phyloP scores from a whole-genome alignment of 53 echinoderm and acorn worm species.

The Henricia sp. region DNA sequence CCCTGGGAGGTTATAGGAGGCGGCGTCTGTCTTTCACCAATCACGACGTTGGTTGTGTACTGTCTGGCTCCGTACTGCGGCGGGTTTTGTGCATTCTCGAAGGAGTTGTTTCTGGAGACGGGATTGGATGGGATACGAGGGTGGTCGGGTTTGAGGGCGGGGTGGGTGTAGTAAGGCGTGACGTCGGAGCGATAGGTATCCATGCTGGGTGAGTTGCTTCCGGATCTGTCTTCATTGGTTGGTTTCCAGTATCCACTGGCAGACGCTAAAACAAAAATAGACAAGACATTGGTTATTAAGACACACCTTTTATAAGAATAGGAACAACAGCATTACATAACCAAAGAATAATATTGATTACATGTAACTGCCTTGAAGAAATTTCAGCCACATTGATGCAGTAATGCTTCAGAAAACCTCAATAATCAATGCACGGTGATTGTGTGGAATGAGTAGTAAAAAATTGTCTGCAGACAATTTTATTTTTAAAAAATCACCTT shows the following conservation, averaged over 20 bases:
- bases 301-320: too few species aligned
- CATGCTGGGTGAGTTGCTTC: conserved; percentile 29
- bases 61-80: conserved; percentile 61
- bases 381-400: too few species aligned
- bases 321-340: too few species aligned
- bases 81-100: conserved; percentile 37
- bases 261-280: conserved; percentile 1
- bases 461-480: too few species aligned
- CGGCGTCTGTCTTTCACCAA: conserved; percentile 71
- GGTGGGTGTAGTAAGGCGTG: conserved; percentile 32
- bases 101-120: conserved; percentile 62
- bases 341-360: too few species aligned
- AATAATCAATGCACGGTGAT: too few species aligned
- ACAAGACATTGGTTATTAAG: too few species aligned
- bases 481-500: too few species aligned
- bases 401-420: too few species aligned
- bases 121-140: conserved; percentile 23
- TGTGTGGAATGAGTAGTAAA: too few species aligned
- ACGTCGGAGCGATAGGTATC: conserved; percentile 37
- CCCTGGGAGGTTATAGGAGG: conserved; percentile 44
- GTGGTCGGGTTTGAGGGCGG: conserved; percentile 40
- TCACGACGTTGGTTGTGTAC: conserved; percentile 59
- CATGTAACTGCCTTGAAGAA: too few species aligned
- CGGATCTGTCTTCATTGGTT: conserved; percentile 54
- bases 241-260: conserved; percentile 44